A percentile compares a stretch with the other conserved stretches of the same genome.
These are phyloP conservation scores for Phoxinus dragarum DNA, from an alignment of 2,797 vertebrate species.

Conservation along the genomic window DNA sequence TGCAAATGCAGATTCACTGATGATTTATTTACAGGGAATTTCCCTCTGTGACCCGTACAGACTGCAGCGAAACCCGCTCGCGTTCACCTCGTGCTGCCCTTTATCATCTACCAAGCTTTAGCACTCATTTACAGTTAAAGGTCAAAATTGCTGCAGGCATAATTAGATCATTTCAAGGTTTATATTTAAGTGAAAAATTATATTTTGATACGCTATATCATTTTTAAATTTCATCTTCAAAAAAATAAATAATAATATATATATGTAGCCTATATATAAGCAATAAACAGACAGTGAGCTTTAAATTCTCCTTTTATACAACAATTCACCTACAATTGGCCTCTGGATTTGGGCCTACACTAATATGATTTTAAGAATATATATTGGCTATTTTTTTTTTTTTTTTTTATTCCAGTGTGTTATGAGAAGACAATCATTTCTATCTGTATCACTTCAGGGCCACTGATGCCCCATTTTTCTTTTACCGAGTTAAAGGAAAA, in stretches of 20 bases:
- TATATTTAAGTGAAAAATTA: background rate
- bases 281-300: background rate
- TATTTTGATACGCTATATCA: background rate
- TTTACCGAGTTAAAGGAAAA: background rate
- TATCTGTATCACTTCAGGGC: slow-evolving; percentile 3
- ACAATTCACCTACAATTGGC: background rate
- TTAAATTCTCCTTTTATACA: background rate
- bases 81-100: background rate
- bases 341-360: background rate
- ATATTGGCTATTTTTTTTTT: no score
- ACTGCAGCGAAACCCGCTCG: background rate
- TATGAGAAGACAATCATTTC: background rate
- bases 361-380: background rate
- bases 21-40: slow-evolving; percentile 56
- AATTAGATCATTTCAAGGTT: background rate
- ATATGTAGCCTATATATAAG: no score
- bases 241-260: no score
- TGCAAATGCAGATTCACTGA: slow-evolving; percentile 50
- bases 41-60: slow-evolving; percentile 19
- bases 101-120: background rate
- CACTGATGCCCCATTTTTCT: background rate
- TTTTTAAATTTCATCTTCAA: background rate
- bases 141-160: background rate
- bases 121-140: background rate
- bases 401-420: slow-evolving; percentile 2